Evolutionary conservation across 2,797 vertebrate genomes (phyloP).

Genomic region (Octomys mimax): DNA sequence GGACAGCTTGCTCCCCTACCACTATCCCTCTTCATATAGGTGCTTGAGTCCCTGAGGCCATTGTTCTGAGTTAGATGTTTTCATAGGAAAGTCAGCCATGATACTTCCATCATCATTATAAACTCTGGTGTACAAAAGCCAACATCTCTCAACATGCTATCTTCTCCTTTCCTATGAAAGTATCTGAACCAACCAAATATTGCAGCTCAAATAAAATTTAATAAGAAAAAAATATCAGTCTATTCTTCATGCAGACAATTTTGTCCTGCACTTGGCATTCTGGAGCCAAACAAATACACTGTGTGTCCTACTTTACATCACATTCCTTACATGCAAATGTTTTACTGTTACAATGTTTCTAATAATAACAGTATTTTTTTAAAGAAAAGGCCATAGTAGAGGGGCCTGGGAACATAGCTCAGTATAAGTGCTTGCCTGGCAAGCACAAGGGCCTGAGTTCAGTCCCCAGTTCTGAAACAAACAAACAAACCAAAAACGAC

Average conservation of each 20-base stretch:
- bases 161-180: background rate
- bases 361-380: background rate
- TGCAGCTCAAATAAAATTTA: background rate
- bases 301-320: background rate
- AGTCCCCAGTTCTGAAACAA: too few species aligned
- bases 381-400: background rate
- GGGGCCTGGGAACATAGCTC: too few species aligned
- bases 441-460: too few species aligned
- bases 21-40: background rate
- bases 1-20: accelerated
- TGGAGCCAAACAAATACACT: background rate
- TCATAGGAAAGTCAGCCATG: background rate
- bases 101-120: background rate
- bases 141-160: background rate
- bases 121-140: background rate
- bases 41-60: background rate
- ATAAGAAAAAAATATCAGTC: background rate
- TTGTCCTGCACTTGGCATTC: background rate
- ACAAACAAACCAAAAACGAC: background rate
- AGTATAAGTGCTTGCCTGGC: too few species aligned
- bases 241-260: background rate
- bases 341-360: background rate
- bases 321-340: background rate
- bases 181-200: background rate
- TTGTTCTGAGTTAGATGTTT: background rate